These are phyloP conservation scores for Aplocera efformata DNA, from an alignment of 2,888 invertebrate species.

Conservation along the genomic window DNA sequence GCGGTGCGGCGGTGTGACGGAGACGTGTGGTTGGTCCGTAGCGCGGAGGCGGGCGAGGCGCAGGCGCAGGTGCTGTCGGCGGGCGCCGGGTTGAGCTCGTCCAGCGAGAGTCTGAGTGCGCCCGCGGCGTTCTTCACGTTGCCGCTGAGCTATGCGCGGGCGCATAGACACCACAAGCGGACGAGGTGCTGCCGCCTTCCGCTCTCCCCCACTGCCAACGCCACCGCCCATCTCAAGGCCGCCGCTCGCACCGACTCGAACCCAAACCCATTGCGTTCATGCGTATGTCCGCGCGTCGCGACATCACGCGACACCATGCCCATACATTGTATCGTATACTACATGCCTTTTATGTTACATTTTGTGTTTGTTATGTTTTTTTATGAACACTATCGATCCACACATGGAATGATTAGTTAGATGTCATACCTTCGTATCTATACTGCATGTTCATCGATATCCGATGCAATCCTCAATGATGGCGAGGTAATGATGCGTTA, in stretches of 20 bases:
- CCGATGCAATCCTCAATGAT: not conserved
- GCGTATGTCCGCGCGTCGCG: conserved; percentile 5
- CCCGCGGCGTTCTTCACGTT: conserved; percentile 84
- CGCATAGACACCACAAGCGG: conserved; percentile 88
- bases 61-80: conserved; percentile 54
- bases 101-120: conserved; percentile 84
- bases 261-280: conserved; percentile 6
- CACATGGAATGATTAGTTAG: conserved; percentile 16
- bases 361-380: conserved; percentile 17
- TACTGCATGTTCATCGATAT: conserved; percentile 15
- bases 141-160: conserved; percentile 89
- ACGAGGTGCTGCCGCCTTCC: conserved; percentile 82
- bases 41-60: conserved; percentile 64
- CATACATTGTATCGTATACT: conserved; percentile 30
- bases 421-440: conserved; percentile 18
- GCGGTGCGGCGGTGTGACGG: conserved; percentile 13
- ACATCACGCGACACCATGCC: conserved; percentile 10
- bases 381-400: conserved; percentile 8
- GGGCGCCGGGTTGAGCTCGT: conserved; percentile 73
- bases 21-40: conserved; percentile 36
- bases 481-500: conserved; percentile 2
- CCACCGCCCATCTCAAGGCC: conserved; percentile 11
- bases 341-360: conserved; percentile 28
- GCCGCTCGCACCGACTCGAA: conserved; percentile 19
- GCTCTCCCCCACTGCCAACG: not conserved